Conservation (phyloP, 2,888 invertebrate species). For the Lepidocyrtinus sp. region DNA sequence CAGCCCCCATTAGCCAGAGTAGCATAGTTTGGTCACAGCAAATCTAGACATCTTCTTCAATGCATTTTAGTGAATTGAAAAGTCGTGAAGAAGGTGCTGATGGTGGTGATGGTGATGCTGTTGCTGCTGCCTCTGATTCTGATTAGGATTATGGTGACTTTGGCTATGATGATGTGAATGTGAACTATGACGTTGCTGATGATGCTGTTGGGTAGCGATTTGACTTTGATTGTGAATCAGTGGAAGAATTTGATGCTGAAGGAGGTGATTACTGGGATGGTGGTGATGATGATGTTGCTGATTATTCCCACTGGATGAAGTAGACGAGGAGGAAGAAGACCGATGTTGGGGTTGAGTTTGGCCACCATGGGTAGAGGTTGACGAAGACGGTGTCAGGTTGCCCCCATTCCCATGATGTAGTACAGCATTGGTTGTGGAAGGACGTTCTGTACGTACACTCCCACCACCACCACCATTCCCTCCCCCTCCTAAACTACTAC, state of each 20-base stretch:
- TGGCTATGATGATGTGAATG: constrained; percentile 25
- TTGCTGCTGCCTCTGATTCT: constrained; percentile 33
- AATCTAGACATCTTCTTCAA: not conserved
- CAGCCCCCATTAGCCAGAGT: constrained; percentile 6
- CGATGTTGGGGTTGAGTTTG: constrained; percentile 35
- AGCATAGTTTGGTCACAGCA: no score
- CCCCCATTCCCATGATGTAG: no score
- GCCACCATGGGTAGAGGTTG: constrained; percentile 3
- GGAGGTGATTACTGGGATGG: constrained; percentile 3
- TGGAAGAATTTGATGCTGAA: not conserved
- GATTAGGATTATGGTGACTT: constrained; percentile 42
- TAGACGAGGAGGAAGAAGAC: constrained; percentile 38
- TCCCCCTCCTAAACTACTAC: not conserved
- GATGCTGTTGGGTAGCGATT: not conserved
- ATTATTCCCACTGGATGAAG: constrained; percentile 28
- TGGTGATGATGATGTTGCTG: constrained; percentile 25
- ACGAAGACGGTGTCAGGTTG: not conserved
- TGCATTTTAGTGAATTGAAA: constrained; percentile 51
- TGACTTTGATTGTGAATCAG: not conserved
- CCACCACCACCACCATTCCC: constrained; percentile 3
- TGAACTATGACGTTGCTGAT: not conserved
- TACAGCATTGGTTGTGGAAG: no score
- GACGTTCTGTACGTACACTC: constrained; percentile 49
- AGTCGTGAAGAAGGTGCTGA: constrained; percentile 49
- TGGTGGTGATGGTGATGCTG: constrained; percentile 46